These are phyloP conservation scores for Sesamia inferens DNA, from an alignment of 2,888 invertebrate genomes.

Conservation along the genomic window DNA sequence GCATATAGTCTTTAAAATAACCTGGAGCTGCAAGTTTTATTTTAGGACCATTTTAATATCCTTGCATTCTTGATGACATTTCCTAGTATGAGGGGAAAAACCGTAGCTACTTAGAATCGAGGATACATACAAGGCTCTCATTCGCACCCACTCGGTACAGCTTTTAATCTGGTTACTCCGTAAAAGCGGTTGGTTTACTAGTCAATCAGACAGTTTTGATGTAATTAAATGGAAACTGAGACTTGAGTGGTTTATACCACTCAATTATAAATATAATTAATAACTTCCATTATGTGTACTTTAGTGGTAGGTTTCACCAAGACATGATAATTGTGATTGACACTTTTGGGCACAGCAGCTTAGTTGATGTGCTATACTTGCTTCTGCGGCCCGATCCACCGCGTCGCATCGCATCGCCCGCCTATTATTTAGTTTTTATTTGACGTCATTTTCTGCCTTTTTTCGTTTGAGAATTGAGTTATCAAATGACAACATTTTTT, in stretches of 20 bases:
- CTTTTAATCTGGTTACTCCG: slow-evolving; percentile 11
- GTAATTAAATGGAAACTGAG: slow-evolving; percentile 27
- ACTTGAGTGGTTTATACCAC: background rate
- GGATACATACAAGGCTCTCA: background rate
- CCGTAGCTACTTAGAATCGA: slow-evolving; percentile 5
- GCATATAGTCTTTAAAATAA: background rate
- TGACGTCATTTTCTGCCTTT: too few species aligned
- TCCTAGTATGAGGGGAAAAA: slow-evolving; percentile 15
- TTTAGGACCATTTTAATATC: slow-evolving; percentile 13
- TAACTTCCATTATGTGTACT: background rate
- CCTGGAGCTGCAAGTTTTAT: background rate
- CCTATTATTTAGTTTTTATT: too few species aligned
- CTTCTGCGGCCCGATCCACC: too few species aligned
- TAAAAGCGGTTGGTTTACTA: slow-evolving; percentile 11
- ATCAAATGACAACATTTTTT: too few species aligned
- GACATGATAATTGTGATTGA: background rate
- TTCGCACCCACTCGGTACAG: background rate
- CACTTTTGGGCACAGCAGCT: background rate
- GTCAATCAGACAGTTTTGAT: slow-evolving; percentile 5
- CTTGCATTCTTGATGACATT: background rate
- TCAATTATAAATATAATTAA: background rate
- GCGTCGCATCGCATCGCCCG: too few species aligned
- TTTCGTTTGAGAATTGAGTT: too few species aligned
- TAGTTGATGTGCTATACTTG: background rate
- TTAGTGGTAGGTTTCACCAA: background rate